These are phyloP conservation scores for Coracopsis vasa DNA, from an alignment of 2,113 vertebrate species.

Conservation along the genomic window DNA sequence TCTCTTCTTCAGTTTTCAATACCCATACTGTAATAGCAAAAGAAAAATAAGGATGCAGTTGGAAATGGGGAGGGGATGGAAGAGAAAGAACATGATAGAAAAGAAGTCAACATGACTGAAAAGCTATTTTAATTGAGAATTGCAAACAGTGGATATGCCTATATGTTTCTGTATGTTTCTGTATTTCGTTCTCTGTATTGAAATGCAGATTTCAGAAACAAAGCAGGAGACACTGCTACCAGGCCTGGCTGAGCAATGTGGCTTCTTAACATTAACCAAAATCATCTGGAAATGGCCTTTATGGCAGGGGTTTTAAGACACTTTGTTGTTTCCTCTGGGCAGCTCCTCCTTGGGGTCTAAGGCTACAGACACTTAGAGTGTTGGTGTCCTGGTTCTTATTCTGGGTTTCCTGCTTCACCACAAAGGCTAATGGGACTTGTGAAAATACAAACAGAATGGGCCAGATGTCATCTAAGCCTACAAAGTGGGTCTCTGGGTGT, in stretches of 20 bases:
- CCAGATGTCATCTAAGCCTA: not conserved
- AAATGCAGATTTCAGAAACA: not conserved
- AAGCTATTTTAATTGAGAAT: not conserved
- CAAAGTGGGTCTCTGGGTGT: not conserved
- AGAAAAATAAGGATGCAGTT: not conserved
- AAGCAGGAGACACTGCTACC: not conserved
- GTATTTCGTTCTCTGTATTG: not conserved
- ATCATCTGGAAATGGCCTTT: not conserved
- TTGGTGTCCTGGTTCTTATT: not conserved
- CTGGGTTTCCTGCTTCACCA: not conserved
- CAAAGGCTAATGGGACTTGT: not conserved
- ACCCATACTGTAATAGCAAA: not conserved
- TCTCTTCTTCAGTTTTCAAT: not conserved
- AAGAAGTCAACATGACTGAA: not conserved
- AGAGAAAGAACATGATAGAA: not conserved
- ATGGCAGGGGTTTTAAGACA: not conserved
- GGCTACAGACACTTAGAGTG: not conserved
- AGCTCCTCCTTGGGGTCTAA: not conserved
- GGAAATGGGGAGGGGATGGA: not conserved
- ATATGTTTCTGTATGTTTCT: not conserved
- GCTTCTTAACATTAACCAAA: not conserved
- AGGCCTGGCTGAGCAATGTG: not conserved
- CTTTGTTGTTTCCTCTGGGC: not conserved
- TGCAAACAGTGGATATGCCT: not conserved
- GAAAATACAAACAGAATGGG: not conserved